A percentile compares a stretch with the other conserved stretches of the same genome.
Evolutionary conservation across 1,140 invertebrate genomes (phyloP).

Genomic region (Maniola jurtina): DNA sequence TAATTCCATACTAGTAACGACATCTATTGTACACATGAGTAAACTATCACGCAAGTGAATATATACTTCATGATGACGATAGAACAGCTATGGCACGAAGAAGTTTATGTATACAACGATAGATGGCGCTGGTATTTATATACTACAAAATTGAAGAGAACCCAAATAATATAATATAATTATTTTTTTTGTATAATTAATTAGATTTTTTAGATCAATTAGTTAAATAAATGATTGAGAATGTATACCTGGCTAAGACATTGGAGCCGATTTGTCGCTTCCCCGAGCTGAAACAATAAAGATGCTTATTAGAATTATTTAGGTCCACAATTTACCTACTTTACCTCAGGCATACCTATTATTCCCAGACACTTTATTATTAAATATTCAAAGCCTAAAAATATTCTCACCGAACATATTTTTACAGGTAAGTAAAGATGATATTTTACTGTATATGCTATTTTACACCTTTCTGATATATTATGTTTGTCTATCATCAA

Average conservation of each 20-base stretch:
- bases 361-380: no score
- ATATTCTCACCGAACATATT: no score
- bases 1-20: constrained; percentile 31
- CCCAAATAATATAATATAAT: no score
- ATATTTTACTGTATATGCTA: no score
- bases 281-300: constrained; percentile 83
- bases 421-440: no score
- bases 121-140: constrained; percentile 47
- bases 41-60: constrained; percentile 37
- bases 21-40: constrained; percentile 41
- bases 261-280: constrained; percentile 89
- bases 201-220: neutral
- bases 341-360: no score
- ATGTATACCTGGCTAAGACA: constrained; percentile 89
- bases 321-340: no score
- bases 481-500: no score
- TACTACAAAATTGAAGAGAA: neutral
- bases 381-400: no score
- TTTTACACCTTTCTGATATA: no score
- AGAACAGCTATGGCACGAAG: neutral
- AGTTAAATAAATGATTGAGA: neutral
- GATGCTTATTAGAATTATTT: constrained; percentile 24
- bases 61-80: neutral
- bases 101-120: constrained; percentile 7
- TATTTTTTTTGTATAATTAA: no score